Evolutionary conservation across 1,140 invertebrate genomes (phyloP).

Genomic region (Drosophila azteca): DNA sequence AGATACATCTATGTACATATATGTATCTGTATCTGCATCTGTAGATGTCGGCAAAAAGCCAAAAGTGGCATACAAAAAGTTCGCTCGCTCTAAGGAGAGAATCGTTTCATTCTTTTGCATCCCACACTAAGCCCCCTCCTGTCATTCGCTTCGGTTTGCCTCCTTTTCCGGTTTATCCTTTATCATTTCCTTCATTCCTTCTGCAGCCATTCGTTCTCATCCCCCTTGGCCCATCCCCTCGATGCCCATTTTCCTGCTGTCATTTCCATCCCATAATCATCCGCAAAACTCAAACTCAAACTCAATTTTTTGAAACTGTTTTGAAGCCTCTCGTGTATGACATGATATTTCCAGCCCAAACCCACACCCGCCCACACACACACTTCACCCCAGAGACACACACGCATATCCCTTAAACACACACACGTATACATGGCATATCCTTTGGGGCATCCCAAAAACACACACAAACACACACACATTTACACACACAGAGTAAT

Average conservation of each 20-base stretch:
- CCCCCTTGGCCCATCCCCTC: background rate
- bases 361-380: background rate
- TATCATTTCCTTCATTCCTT: slow-evolving; percentile 4
- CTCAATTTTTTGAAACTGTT: slow-evolving; percentile 16
- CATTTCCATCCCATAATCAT: slow-evolving; percentile 41
- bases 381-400: background rate
- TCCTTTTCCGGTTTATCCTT: too few relatives aligned
- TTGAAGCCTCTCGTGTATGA: slow-evolving; percentile 6
- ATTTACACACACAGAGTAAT: background rate
- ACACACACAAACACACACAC: slow-evolving; percentile 14
- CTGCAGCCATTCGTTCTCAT: background rate
- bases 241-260: background rate
- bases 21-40: background rate
- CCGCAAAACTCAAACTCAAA: slow-evolving; percentile 41
- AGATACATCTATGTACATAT: background rate
- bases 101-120: too few relatives aligned
- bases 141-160: too few relatives aligned
- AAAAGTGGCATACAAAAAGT: slow-evolving; percentile 32
- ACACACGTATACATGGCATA: too few relatives aligned
- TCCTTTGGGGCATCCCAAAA: too few relatives aligned
- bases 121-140: too few relatives aligned
- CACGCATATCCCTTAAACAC: too few relatives aligned
- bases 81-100: too few relatives aligned
- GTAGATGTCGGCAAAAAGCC: slow-evolving; percentile 21
- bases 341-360: slow-evolving; percentile 26